Conservation (phyloP, 2,888 invertebrate species). For the Oscheius onirici region DNA sequence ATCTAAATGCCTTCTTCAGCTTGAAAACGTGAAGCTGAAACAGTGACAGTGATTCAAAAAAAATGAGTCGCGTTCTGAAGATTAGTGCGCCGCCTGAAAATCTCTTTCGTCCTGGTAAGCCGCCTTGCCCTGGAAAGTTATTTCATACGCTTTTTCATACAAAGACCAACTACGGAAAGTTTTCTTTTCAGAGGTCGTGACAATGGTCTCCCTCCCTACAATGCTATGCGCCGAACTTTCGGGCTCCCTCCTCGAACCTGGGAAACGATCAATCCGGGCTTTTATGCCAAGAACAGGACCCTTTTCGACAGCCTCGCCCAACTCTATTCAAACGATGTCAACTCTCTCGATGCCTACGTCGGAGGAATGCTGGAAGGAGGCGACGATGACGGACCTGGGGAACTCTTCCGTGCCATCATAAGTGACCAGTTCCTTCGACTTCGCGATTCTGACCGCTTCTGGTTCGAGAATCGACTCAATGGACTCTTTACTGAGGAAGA, state of each 20-base stretch:
- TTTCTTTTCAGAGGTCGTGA: constrained; percentile 79
- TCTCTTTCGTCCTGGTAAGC: too few relatives aligned
- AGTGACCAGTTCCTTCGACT: constrained; percentile 90
- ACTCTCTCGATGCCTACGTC: constrained; percentile 92
- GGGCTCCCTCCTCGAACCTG: constrained; percentile 75
- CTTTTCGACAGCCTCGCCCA: constrained; percentile 77
- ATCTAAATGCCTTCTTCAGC: too few relatives aligned
- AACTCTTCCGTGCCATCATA: constrained; percentile 87
- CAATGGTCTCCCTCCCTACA: constrained; percentile 93
- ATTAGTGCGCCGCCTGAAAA: too few relatives aligned
- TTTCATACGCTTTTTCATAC: too few relatives aligned
- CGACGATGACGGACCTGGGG: constrained; percentile 77
- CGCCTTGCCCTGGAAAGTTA: too few relatives aligned
- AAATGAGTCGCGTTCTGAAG: too few relatives aligned
- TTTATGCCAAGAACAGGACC: constrained; percentile 78
- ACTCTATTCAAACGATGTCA: constrained; percentile 81
- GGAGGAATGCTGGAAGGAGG: constrained; percentile 79
- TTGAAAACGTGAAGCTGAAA: too few relatives aligned
- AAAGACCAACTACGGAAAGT: too few relatives aligned
- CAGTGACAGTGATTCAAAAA: too few relatives aligned
- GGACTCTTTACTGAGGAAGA: constrained; percentile 84
- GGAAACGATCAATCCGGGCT: constrained; percentile 85
- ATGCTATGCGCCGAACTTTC: constrained; percentile 76
- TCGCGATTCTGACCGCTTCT: constrained; percentile 83
- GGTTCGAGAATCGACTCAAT: constrained; percentile 69